phyloP scores from a whole-genome alignment of 2,113 vertebrate species.

The Oreochromis aureus region DNA sequence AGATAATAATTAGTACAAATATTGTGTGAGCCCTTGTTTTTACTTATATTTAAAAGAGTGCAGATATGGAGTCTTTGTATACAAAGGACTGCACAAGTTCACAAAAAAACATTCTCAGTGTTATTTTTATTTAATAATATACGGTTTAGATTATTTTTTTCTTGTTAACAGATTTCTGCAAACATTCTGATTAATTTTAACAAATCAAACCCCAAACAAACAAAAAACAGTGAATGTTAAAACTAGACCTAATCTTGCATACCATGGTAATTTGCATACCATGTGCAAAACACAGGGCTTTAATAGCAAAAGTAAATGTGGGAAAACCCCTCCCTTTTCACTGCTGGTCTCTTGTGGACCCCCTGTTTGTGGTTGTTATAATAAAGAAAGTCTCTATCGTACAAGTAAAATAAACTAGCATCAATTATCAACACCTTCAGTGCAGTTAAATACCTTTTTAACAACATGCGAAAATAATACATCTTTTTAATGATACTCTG shows the following conservation, averaged over 20 bases:
- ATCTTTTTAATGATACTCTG: background rate
- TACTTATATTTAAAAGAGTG: background rate
- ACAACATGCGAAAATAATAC: background rate
- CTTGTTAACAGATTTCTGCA: background rate
- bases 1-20: background rate
- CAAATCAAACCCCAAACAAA: background rate
- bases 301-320: background rate
- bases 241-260: background rate
- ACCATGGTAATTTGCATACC: background rate
- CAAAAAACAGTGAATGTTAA: background rate
- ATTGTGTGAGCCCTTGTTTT: background rate
- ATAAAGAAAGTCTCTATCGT: fast-evolving
- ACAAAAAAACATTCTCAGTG: background rate
- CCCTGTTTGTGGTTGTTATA: background rate
- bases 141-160: fast-evolving
- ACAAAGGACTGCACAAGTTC: background rate
- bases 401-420: background rate
- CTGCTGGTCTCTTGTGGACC: background rate
- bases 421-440: background rate
- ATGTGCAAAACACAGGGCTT: background rate
- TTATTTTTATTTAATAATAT: background rate
- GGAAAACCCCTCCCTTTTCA: background rate
- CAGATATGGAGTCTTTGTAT: background rate
- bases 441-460: background rate
- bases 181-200: background rate